Evolutionary conservation across 2,113 vertebrate genomes (phyloP), one percentile per base, ranked within the genome.

Genomic region (Cranoglanis bouderius): DNA sequence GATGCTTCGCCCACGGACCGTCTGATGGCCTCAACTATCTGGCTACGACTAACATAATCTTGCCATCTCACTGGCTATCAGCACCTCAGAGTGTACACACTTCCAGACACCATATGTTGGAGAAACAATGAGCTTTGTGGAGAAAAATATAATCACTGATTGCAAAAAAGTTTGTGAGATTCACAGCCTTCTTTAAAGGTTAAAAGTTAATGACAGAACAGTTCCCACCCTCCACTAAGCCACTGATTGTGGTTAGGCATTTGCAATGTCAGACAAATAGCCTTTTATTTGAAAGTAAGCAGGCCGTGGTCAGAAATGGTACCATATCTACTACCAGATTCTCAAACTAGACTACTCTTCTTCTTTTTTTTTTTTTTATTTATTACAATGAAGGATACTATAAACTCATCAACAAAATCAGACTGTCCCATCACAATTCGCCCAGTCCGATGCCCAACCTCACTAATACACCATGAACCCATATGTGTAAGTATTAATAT

Each of bases 1-100:
- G 74, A 77, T 78, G 75, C 26, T 78, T 78, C 75, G 43, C 75
- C 75, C 75, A 82, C 53, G 29, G 53, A 82, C 53, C 46, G 32
- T 82, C 51, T 82, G 32, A 82, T 38, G 53, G 51, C 18, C 78
- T 35, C 51, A 51, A n/a, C 75, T 82, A 38, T 82, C 80, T 57
- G 80, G 46, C 53, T 49, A 81, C 78, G 55, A 81, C n/a, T 16
- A 51, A 53, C 29, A 53, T 32, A 53, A 32, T 81, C 78, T 81
- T 35, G 49, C n/a, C 78, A 81, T 81, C 29, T 81, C 49, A 81
- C 49, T 81, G 29, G 21, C 80, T 38, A 24, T 59, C 80, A 57
- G 2, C 80, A 40, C 19, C 32, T 82, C 53, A 14, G 32, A 82
- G 32, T 35, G 53, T 59, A 57, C 53, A 59, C 53, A 59, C 32